Evolutionary conservation across 2,797 vertebrate species (phyloP).

Genomic region (Alca torda): DNA sequence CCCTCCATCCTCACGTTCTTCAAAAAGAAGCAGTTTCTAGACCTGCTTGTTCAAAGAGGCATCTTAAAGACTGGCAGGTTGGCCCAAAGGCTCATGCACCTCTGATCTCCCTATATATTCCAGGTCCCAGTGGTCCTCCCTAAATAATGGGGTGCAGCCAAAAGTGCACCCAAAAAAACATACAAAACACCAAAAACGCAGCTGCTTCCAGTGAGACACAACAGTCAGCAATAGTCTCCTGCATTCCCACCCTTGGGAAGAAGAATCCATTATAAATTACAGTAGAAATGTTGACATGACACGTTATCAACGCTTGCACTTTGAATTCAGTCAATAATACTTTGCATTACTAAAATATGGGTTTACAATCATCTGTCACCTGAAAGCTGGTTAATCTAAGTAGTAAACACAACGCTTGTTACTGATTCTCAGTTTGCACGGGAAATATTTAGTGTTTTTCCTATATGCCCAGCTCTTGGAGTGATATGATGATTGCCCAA

Average conservation of each 20-base stretch:
- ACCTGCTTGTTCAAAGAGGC: neutral
- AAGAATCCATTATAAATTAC: neutral
- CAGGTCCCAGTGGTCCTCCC: neutral
- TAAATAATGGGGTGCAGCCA: neutral
- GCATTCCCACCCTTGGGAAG: neutral
- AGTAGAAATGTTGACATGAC: neutral
- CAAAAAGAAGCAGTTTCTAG: neutral
- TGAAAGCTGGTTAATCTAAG: neutral
- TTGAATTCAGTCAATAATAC: conserved; percentile 13
- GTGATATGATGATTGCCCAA: neutral
- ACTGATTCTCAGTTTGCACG: neutral
- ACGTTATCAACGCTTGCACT: neutral
- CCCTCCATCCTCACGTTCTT: neutral
- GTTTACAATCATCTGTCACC: neutral
- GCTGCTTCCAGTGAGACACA: neutral
- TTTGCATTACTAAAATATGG: conserved; percentile 13
- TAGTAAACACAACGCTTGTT: neutral
- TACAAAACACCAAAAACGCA: neutral
- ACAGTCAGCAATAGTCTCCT: neutral
- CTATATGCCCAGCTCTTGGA: neutral
- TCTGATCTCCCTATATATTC: neutral
- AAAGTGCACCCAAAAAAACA: neutral
- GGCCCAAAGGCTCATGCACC: neutral
- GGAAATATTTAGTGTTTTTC: neutral
- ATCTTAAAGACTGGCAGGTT: neutral